Conservation (phyloP, 92 coral and sea anemone species). For the Phenganax subtilis region DNA sequence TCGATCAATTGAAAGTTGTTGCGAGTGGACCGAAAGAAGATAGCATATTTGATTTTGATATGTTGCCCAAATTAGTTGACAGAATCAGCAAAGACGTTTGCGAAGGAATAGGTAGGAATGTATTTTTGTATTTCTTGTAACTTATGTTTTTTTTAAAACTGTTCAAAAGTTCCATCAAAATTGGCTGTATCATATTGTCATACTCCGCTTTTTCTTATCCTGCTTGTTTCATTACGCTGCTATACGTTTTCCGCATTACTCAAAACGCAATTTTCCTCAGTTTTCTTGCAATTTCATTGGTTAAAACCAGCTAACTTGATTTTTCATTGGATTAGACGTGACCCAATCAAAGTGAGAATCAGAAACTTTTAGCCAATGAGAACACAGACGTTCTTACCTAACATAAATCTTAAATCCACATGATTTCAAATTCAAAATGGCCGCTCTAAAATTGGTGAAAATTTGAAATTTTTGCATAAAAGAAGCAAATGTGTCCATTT, state of each 20-base stretch:
- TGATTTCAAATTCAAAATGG: too few relatives aligned
- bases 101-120: conserved; percentile 15
- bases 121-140: background rate
- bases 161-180: background rate
- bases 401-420: too few relatives aligned
- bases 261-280: background rate
- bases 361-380: too few relatives aligned
- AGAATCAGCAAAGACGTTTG: conserved; percentile 17
- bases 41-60: conserved; percentile 6
- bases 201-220: background rate
- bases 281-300: background rate
- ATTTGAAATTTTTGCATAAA: too few relatives aligned
- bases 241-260: background rate
- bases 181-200: background rate
- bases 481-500: too few relatives aligned
- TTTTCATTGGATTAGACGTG: background rate
- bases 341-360: background rate
- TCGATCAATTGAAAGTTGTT: conserved; percentile 5
- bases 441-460: too few relatives aligned
- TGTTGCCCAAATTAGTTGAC: background rate
- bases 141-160: background rate
- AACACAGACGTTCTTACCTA: too few relatives aligned
- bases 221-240: background rate
- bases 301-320: background rate
- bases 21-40: conserved; percentile 27